Evolutionary conservation across 2,888 invertebrate species (phyloP).

Genomic region (Zaprionus bogoriensis): DNA sequence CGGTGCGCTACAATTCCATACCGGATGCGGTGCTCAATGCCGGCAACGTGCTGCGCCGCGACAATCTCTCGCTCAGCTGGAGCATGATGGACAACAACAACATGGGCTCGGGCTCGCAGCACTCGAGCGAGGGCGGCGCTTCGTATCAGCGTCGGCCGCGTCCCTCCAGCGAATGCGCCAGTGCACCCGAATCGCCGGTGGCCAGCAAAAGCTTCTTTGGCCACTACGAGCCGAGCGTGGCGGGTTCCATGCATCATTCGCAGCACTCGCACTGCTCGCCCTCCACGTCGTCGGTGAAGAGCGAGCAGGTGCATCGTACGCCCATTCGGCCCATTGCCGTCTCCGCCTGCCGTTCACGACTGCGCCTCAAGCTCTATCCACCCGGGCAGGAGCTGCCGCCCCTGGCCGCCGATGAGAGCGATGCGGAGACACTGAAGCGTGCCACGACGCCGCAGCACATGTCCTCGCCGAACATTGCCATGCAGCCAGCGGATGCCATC

Average conservation of each 20-base stretch:
- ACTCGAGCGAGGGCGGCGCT: conserved; percentile 67
- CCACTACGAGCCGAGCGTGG: conserved; percentile 43
- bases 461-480: conserved; percentile 82
- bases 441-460: conserved; percentile 81
- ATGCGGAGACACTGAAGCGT: conserved; percentile 58
- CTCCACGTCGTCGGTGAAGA: conserved; percentile 76
- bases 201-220: conserved; percentile 74
- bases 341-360: conserved; percentile 81
- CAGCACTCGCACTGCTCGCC: conserved; percentile 76
- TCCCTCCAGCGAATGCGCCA: conserved; percentile 78
- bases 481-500: conserved; percentile 62
- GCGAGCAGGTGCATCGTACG: conserved; percentile 59
- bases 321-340: conserved; percentile 82
- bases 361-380: conserved; percentile 81
- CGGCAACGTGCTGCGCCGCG: conserved; percentile 57
- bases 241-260: conserved; percentile 43
- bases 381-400: conserved; percentile 79
- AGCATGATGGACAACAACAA: conserved; percentile 73
- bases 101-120: conserved; percentile 68
- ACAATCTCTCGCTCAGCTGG: conserved; percentile 78
- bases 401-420: conserved; percentile 35
- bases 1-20: conserved; percentile 82
- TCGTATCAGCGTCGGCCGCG: conserved; percentile 55
- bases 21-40: conserved; percentile 63
- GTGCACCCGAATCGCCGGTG: conserved; percentile 82